Base-by-base conservation (phyloP, 2,113 vertebrate genomes). In the Megaceryle torquata region DNA sequence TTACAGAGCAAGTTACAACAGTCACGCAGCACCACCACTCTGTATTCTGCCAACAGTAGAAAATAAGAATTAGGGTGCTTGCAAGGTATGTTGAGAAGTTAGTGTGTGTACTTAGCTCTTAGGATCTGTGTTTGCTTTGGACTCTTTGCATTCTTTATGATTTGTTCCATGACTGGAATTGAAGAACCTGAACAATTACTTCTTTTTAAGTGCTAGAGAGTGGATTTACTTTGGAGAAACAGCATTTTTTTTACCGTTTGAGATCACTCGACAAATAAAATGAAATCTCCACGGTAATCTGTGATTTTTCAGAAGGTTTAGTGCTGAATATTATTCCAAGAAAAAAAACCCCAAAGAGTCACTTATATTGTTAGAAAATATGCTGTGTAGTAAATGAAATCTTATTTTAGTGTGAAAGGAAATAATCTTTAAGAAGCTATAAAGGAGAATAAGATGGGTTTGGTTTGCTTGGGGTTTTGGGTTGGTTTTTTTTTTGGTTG, bases 1-100 rank as follows among this genome's bases (percentile, higher is more conserved):
- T 81, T 96, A 22, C 72, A 50, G 97, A 97, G 96, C 98, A 98
- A 98, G 98, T 98, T 97, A 75, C 95, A 97, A 98, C 98, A 98
- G 91, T 89, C 91, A n/a, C 3, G 2, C 56, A 97, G 96, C 93
- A 77, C 76, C 96, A 97, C 91, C 88, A n/a, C 92, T 89, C 11
- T 65, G 82, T 90, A 59, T 96, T 80, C 92, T 97, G 92, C 85
- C 89, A 97, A 71, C 92, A 89, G 87, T 51, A 95, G 91, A 91
- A 91, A 95, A 88, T 79, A 64, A 71, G 95, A 35, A 77, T 78
- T 56, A 46, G 91, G 82, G 51, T 81, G 69, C 78, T 96, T 51
- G 89, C 53, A 48, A 96, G 79, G 82, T 43, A 12, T 67, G 79
- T 4, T 75, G 93, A 60, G 39, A 74, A 88, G 28, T 64, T 65